Evolutionary conservation across 2,113 vertebrate genomes (phyloP).

Genomic region (Notothenia rossii): DNA sequence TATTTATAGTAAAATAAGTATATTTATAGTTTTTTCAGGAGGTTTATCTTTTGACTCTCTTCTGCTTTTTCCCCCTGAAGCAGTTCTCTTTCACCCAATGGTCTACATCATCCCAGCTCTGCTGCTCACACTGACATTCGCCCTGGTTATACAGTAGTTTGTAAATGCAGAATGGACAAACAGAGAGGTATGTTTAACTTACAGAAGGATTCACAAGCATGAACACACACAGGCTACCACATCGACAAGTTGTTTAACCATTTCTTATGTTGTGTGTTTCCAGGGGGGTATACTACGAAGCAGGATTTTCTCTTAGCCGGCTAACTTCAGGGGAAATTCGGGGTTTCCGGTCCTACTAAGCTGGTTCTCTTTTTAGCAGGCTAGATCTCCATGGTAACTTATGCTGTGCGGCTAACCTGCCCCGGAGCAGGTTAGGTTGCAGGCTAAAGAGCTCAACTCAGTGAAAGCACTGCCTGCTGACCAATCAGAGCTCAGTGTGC

Average conservation of each 20-base stretch:
- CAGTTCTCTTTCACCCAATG: neutral
- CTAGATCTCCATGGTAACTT: too few relatives aligned
- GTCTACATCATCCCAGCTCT: neutral
- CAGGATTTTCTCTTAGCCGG: too few relatives aligned
- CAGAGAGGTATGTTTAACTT: slow-evolving; percentile 17
- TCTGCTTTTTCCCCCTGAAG: neutral
- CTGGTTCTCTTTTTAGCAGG: too few relatives aligned
- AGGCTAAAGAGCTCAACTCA: too few relatives aligned
- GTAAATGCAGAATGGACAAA: slow-evolving; percentile 14
- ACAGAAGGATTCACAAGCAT: neutral
- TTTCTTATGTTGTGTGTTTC: neutral
- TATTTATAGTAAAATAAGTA: too few relatives aligned
- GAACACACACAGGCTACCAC: neutral
- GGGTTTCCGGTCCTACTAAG: too few relatives aligned
- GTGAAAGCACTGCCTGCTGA: too few relatives aligned
- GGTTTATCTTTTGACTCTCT: neutral
- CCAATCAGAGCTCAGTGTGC: too few relatives aligned
- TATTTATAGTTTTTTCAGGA: slow-evolving; percentile 17
- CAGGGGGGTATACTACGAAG: too few relatives aligned
- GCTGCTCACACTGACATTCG: neutral
- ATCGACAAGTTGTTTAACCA: neutral
- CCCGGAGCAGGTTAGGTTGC: too few relatives aligned
- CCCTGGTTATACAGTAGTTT: neutral
- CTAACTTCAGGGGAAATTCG: too few relatives aligned
- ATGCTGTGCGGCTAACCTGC: too few relatives aligned